phyloP scores from a whole-genome alignment of 2,113 vertebrate species.

The Hystrix brachyura region DNA sequence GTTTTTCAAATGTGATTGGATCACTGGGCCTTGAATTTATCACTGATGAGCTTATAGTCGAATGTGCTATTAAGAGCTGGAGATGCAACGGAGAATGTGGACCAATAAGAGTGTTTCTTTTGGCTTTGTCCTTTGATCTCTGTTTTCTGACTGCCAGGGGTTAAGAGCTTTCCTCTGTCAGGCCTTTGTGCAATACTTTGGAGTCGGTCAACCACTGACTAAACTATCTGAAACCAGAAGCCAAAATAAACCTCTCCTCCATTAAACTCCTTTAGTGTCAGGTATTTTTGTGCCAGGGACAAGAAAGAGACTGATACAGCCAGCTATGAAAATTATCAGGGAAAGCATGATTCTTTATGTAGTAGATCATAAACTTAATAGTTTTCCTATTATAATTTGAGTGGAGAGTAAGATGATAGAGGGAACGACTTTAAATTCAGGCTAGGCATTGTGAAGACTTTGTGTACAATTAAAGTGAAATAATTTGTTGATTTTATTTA shows the following conservation, averaged over 20 bases:
- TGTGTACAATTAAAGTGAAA: background rate
- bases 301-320: background rate
- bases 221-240: background rate
- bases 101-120: background rate
- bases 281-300: background rate
- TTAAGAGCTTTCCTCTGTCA: background rate
- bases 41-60: background rate
- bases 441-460: background rate
- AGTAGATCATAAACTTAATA: background rate
- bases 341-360: background rate
- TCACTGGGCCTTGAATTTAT: background rate
- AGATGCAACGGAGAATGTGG: background rate
- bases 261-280: background rate
- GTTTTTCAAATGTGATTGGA: background rate
- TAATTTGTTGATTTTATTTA: background rate
- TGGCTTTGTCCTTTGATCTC: background rate
- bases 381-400: background rate
- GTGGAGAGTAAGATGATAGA: background rate
- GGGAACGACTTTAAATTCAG: background rate
- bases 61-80: background rate
- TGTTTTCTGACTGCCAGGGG: background rate
- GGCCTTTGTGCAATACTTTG: background rate
- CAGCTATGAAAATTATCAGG: background rate
- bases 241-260: background rate
- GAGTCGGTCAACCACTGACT: background rate